Percentiles rank a stretch among this genome's conserved stretches.
phyloP scores from a whole-genome alignment of 2,113 vertebrate genomes.

The Spea bombifrons region DNA sequence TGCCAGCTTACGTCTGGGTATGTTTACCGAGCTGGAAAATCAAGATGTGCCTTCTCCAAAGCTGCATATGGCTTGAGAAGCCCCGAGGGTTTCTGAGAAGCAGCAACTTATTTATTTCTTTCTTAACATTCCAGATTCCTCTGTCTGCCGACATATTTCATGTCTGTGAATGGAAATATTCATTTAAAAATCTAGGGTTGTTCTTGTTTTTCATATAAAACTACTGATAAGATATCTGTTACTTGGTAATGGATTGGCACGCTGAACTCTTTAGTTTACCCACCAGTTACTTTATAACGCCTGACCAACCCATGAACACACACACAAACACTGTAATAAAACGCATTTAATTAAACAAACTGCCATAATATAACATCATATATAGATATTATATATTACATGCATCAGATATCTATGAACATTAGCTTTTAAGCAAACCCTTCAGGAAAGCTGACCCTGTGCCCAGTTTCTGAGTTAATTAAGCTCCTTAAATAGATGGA shows the following conservation, averaged over 20 bases:
- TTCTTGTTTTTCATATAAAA: no score
- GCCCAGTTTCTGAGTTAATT: no score
- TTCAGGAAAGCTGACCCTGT: no score
- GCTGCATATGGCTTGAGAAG: conserved; percentile 24
- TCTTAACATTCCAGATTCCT: background rate
- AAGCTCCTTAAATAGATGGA: no score
- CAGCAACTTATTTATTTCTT: background rate
- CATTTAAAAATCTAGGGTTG: background rate
- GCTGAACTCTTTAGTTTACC: no score
- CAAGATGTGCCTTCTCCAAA: conserved; percentile 16
- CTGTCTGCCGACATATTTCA: background rate
- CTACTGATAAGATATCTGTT: background rate
- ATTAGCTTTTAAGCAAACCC: no score
- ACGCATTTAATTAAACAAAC: no score
- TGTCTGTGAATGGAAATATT: background rate
- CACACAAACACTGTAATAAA: no score
- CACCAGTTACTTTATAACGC: background rate
- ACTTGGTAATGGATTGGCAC: background rate
- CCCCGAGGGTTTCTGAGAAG: background rate
- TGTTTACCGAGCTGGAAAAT: conserved; percentile 26
- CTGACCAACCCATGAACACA: background rate
- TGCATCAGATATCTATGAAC: no score
- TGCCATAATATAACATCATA: no score
- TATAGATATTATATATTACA: no score
- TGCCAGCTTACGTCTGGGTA: background rate